Conservation (phyloP, 1,140 invertebrate species). For the Lucilia sericata region DNA sequence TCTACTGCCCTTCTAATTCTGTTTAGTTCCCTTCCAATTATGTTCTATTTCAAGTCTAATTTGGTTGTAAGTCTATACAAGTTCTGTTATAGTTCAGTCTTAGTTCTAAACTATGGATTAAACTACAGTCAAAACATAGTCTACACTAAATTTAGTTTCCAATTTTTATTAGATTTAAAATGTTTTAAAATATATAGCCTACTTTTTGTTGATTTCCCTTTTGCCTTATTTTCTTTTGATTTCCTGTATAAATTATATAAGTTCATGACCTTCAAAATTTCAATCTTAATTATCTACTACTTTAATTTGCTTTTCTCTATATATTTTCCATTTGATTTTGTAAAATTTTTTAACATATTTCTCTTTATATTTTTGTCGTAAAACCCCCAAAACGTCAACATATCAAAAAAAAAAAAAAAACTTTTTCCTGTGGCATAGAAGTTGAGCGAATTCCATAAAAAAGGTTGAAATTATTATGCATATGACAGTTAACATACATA, state of each 20-base stretch:
- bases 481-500: slow-evolving; percentile 31
- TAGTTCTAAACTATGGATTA: too few relatives aligned
- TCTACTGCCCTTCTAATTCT: too few relatives aligned
- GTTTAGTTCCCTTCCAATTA: too few relatives aligned
- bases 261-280: neutral
- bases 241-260: neutral
- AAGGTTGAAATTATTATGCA: neutral
- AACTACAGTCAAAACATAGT: too few relatives aligned
- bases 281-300: neutral
- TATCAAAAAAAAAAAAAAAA: neutral
- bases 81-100: too few relatives aligned
- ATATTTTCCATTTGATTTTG: too few relatives aligned
- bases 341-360: too few relatives aligned
- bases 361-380: neutral
- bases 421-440: neutral
- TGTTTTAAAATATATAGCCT: neutral
- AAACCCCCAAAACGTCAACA: neutral
- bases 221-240: neutral
- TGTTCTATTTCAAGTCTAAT: too few relatives aligned
- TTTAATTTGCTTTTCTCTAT: neutral
- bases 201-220: neutral
- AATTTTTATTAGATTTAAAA: too few relatives aligned
- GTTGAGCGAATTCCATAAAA: too few relatives aligned
- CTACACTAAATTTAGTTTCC: too few relatives aligned
- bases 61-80: too few relatives aligned